Conservation (phyloP, 2,113 vertebrate genomes). For the Cottus gobio region DNA sequence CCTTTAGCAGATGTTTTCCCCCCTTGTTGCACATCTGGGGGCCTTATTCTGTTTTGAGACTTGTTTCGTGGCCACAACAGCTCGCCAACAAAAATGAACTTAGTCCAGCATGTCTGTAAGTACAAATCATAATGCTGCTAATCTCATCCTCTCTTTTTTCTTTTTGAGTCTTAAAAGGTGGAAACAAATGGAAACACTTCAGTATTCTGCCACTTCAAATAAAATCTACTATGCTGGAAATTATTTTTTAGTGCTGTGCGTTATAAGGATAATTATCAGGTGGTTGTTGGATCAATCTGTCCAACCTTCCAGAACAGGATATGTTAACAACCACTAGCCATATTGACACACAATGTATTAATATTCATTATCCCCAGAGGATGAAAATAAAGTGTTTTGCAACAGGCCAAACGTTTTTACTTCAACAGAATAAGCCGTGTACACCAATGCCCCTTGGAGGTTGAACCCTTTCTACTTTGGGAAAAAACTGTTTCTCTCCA, state of each 20-base stretch:
- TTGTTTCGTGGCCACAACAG: slow-evolving; percentile 8
- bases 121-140: slow-evolving; percentile 35
- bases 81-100: slow-evolving; percentile 53
- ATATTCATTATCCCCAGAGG: not conserved
- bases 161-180: slow-evolving; percentile 2
- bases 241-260: not conserved
- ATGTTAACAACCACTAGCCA: not conserved
- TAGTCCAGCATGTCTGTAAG: slow-evolving; percentile 15
- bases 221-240: not conserved
- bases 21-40: slow-evolving; percentile 46
- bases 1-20: slow-evolving; percentile 54
- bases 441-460: not conserved
- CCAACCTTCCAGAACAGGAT: not conserved
- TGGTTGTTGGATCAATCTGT: not conserved
- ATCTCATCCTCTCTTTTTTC: slow-evolving; percentile 31
- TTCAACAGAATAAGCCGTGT: not conserved
- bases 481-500: not conserved
- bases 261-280: not conserved
- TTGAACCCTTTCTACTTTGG: not conserved
- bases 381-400: not conserved
- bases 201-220: not conserved
- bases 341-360: not conserved
- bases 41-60: slow-evolving; percentile 26
- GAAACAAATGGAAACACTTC: slow-evolving; percentile 5
- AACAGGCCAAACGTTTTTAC: not conserved